phyloP scores from a whole-genome alignment of 2,797 vertebrate species.

The Liparis tanakae region DNA sequence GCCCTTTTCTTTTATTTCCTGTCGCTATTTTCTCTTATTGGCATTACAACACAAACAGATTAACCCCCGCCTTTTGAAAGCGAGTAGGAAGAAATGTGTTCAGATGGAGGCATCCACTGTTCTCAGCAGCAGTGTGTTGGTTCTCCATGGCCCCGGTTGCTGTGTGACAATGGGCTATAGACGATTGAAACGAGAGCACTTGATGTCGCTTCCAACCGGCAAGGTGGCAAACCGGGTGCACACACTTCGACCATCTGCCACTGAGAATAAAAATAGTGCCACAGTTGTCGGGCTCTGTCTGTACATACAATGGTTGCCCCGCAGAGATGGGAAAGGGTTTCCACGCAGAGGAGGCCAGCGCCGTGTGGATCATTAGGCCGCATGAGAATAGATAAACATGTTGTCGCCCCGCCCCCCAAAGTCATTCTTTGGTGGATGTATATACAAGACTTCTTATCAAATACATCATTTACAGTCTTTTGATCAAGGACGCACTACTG shows the following conservation, averaged over 20 bases:
- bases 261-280: conserved; percentile 76
- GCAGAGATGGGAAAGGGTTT: conserved; percentile 41
- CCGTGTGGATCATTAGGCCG: conserved; percentile 32
- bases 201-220: conserved; percentile 73
- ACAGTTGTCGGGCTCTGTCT: conserved; percentile 68
- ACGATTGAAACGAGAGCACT: conserved; percentile 61
- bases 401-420: neutral
- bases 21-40: neutral
- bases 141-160: conserved; percentile 62
- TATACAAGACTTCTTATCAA: neutral
- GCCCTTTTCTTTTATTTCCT: neutral
- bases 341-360: conserved; percentile 31
- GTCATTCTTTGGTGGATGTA: neutral
- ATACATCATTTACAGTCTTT: neutral
- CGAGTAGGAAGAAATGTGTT: neutral
- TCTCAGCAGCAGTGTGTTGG: conserved; percentile 20
- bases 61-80: neutral
- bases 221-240: conserved; percentile 66
- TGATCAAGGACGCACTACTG: neutral
- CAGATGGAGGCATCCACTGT: conserved; percentile 12
- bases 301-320: conserved; percentile 43
- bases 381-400: conserved; percentile 11
- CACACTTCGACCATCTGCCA: conserved; percentile 78
- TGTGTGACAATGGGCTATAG: conserved; percentile 55
- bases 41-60: neutral